Evolutionary conservation across 2,113 vertebrate genomes (phyloP).

Genomic region (Pituophis catenifer): DNA sequence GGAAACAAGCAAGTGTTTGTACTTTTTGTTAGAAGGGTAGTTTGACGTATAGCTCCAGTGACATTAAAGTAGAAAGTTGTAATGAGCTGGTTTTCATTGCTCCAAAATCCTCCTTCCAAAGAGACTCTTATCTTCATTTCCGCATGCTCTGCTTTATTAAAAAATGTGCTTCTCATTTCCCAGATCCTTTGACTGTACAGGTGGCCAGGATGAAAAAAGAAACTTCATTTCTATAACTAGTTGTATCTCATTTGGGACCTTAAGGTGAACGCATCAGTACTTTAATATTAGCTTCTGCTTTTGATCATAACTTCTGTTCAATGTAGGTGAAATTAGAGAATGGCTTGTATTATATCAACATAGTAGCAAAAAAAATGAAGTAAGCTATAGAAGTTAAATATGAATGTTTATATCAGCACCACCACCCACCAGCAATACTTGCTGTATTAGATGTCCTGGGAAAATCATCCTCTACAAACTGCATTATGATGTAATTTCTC

Average conservation of each 20-base stretch:
- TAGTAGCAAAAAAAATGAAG: neutral
- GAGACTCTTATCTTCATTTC: slow-evolving; percentile 51
- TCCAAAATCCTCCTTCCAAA: slow-evolving; percentile 12
- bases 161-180: slow-evolving; percentile 40
- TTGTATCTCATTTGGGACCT: slow-evolving; percentile 25
- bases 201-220: slow-evolving; percentile 24
- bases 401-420: neutral
- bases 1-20: neutral
- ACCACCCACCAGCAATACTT: neutral
- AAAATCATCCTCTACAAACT: neutral
- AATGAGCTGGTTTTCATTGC: slow-evolving; percentile 26
- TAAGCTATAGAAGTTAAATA: neutral
- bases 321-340: neutral
- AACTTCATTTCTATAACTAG: neutral
- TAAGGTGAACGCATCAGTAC: neutral
- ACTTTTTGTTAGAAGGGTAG: slow-evolving; percentile 16
- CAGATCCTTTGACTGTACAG: slow-evolving; percentile 4
- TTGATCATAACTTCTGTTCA: slow-evolving; percentile 4
- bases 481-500: neutral
- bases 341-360: neutral
- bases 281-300: slow-evolving; percentile 37
- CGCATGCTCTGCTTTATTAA: slow-evolving; percentile 46
- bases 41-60: slow-evolving; percentile 7
- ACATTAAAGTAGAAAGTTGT: slow-evolving; percentile 29
- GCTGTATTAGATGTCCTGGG: neutral